A percentile compares a stretch with the other conserved stretches of the same genome.
Evolutionary conservation across 2,113 vertebrate species (phyloP).

Genomic region (Okapia johnstoni): DNA sequence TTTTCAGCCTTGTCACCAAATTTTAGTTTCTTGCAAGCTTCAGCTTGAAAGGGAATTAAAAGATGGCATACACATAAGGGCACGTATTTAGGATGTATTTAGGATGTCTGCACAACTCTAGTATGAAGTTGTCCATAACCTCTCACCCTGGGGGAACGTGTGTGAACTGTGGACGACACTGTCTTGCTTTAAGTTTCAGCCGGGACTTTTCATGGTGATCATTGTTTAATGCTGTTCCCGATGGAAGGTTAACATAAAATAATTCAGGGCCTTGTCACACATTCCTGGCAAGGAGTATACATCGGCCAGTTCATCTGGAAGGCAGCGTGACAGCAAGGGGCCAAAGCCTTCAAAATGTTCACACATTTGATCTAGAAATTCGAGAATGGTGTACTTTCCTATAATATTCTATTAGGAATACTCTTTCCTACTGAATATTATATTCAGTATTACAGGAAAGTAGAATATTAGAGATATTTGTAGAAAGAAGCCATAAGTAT

Average conservation of each 20-base stretch:
- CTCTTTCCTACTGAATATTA: neutral
- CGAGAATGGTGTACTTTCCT: neutral
- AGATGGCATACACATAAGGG: neutral
- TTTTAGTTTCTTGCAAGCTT: neutral
- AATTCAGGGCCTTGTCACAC: neutral
- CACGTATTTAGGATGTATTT: neutral
- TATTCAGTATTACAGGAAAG: no score
- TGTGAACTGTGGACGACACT: rapidly evolving
- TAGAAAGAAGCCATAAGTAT: neutral
- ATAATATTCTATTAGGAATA: neutral
- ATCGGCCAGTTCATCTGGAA: neutral
- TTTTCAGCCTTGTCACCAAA: neutral
- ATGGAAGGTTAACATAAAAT: neutral
- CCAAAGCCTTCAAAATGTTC: neutral
- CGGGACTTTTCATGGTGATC: neutral
- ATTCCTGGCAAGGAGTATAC: neutral
- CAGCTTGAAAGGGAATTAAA: neutral
- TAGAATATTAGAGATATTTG: neutral
- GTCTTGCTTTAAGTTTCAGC: no score
- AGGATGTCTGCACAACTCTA: rapidly evolving
- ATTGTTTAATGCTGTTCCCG: neutral
- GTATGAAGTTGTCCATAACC: neutral
- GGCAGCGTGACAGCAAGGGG: neutral
- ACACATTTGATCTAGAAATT: neutral
- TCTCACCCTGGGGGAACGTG: no score